Evolutionary conservation across 2,113 vertebrate species (phyloP), one percentile per base, ranked within the genome.

Genomic region (Gobio gobio): DNA sequence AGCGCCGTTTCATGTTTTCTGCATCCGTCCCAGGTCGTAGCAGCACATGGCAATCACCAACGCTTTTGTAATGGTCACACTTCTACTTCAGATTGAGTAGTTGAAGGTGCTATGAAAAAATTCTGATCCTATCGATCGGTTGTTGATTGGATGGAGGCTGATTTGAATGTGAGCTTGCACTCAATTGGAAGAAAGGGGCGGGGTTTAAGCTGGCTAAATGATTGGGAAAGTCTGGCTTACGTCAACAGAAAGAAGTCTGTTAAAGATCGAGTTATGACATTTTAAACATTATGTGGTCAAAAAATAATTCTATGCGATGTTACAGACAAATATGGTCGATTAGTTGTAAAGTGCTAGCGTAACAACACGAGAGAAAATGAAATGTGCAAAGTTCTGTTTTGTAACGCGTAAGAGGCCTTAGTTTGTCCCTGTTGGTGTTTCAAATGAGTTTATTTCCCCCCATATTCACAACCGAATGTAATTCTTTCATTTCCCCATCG

Each of bases 401-500:
- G 49, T 76, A 76, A 54, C 26, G 12, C 20, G 74, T 26, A 56
- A 4, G 7, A 54, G 49, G 74, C 7, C 16, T 56, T 76, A 20
- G 24, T 76, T 76, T 36, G 66, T 51, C 76, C 40, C 76, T 78
- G 54, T 59, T 61, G 18, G 51, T 8, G 29, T 58, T 54, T 76
- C 14, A 29, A 51, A 51, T 18, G 47, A 9, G 70, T 83, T 63
- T 54, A 75, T 74, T 78, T 45, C 86, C 22, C 20, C 26, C 59
- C 81, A 77, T 85, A 73, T 83, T 89, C 86, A 64, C 87, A 81
- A 29, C 33, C 51, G 24, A 68, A 56, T 87, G 40, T 49, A 36
- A 70, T 64, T 49, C n/a, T 75, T 29, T 29, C 12, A 78, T 78
- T 49, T 45, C 29, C 77, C 59, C 36, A 76, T 70, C 7, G 18